These are phyloP conservation scores for Crepidodera aurea DNA, from an alignment of 2,888 invertebrate genomes.

Conservation along the genomic window DNA sequence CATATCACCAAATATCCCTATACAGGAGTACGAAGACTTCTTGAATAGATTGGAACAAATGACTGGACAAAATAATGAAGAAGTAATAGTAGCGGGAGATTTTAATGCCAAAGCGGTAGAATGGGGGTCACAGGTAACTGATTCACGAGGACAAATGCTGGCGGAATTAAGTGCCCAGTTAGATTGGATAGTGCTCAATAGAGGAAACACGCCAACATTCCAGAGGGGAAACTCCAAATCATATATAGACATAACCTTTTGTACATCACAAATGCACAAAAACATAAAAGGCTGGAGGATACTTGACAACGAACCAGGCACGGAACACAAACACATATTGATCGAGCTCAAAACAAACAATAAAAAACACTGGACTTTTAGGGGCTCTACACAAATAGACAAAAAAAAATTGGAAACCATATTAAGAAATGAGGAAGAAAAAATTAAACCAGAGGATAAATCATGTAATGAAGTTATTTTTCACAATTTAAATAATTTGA, in stretches of 20 bases:
- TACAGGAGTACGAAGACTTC: too few species aligned
- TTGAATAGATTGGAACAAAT: too few species aligned
- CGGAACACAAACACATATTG: not conserved
- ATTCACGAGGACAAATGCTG: constrained; percentile 6
- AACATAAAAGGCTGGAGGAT: not conserved
- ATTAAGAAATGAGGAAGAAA: not conserved
- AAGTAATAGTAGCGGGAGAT: constrained; percentile 5
- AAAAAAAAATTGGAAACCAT: not conserved
- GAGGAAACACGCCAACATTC: not conserved
- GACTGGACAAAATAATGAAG: too few species aligned
- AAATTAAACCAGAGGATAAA: not conserved
- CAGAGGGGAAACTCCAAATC: not conserved
- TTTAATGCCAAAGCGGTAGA: constrained; percentile 15
- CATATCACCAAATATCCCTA: too few species aligned
- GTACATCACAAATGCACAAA: not conserved
- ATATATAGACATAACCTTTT: not conserved
- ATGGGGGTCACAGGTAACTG: constrained; percentile 19
- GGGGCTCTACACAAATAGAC: too few species aligned
- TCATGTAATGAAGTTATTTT: too few species aligned
- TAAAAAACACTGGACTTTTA: too few species aligned
- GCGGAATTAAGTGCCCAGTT: not conserved
- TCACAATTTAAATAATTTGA: too few species aligned
- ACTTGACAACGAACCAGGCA: not conserved
- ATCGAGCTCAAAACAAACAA: not conserved
- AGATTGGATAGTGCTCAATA: not conserved